Conservation (phyloP, 2,888 invertebrate species). For the Agrotis segetum region DNA sequence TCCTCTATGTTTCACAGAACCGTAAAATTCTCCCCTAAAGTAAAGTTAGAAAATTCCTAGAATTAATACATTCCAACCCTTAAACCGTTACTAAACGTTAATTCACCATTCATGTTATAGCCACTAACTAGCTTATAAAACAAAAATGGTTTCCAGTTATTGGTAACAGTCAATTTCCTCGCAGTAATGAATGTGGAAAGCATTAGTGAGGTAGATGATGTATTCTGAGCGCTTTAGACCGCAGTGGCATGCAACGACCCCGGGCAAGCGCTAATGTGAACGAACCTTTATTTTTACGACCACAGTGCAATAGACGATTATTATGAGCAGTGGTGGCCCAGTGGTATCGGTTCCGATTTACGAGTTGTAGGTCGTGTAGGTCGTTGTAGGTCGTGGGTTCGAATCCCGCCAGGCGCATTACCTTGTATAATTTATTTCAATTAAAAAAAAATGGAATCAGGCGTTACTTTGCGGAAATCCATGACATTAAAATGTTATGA, state of each 20-base stretch:
- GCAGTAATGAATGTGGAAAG: constrained; percentile 11
- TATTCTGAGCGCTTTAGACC: constrained; percentile 27
- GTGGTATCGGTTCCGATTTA: no score
- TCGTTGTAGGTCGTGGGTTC: no score
- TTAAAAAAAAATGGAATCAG: no score
- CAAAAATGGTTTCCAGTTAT: constrained; percentile 18
- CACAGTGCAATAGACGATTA: not conserved
- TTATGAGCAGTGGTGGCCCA: no score
- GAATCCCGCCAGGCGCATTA: no score
- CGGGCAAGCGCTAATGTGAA: constrained; percentile 15
- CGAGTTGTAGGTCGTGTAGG: no score
- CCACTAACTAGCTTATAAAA: constrained; percentile 23
- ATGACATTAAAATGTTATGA: no score
- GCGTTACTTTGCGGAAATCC: no score
- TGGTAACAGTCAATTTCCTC: constrained; percentile 12
- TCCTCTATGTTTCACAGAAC: not conserved
- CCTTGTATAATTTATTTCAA: no score
- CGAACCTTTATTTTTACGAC: constrained; percentile 4
- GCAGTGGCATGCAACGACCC: constrained; percentile 41
- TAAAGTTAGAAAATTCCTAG: not conserved
- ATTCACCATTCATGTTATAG: constrained; percentile 11
- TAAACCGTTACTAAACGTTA: not conserved
- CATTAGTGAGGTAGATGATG: not conserved
- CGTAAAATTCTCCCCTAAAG: not conserved
- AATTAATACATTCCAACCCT: constrained; percentile 27